Percentiles rank a stretch among this genome's conserved stretches.
These are phyloP conservation scores for Limonius californicus DNA, from an alignment of 1,140 invertebrate species.

Conservation along the genomic window DNA sequence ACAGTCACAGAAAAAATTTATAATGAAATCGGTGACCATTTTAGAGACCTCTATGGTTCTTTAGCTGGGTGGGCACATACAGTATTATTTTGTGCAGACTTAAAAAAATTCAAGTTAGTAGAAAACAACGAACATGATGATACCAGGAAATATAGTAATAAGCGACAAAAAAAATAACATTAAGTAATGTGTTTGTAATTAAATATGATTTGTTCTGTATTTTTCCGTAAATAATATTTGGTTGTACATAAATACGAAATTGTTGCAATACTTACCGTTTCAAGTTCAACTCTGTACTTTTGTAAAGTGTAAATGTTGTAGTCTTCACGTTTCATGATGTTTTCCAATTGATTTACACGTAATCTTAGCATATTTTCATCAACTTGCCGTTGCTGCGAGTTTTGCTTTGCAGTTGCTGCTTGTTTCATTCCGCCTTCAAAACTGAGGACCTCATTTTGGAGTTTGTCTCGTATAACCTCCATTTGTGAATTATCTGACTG, in stretches of 20 bases:
- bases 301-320: conserved; percentile 57
- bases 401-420: conserved; percentile 45
- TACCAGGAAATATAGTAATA: too few relatives aligned
- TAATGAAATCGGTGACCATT: conserved; percentile 77
- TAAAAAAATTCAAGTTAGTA: too few relatives aligned
- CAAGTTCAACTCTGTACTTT: conserved; percentile 55
- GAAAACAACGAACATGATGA: too few relatives aligned
- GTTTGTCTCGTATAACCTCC: conserved; percentile 35
- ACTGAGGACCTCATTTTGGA: conserved; percentile 44
- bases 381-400: conserved; percentile 55
- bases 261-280: conserved; percentile 49
- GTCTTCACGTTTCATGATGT: conserved; percentile 53
- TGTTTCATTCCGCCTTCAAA: conserved; percentile 57
- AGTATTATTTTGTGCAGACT: conserved; percentile 49
- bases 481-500: conserved; percentile 45
- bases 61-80: conserved; percentile 95
- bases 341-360: conserved; percentile 54
- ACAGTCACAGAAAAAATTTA: conserved; percentile 81
- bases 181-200: too few relatives aligned
- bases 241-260: too few relatives aligned
- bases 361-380: conserved; percentile 61
- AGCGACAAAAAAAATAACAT: too few relatives aligned
- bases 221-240: too few relatives aligned
- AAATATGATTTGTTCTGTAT: too few relatives aligned
- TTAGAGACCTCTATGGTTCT: conserved; percentile 77